Base-by-base conservation (phyloP, 2,113 vertebrate genomes). In the Harpagus bidentatus region DNA sequence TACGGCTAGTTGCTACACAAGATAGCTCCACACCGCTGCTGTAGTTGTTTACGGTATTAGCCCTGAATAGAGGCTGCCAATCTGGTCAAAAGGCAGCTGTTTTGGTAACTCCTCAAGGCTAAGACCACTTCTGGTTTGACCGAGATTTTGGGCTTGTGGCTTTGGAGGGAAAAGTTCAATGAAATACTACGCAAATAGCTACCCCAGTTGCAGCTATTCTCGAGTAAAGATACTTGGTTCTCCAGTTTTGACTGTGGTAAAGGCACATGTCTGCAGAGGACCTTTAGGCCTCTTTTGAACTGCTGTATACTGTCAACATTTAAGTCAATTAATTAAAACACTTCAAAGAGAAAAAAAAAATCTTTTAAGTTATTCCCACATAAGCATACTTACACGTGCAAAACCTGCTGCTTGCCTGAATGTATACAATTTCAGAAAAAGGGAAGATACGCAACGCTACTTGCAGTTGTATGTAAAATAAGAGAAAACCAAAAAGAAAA, bases 1-100 rank as follows among this genome's bases (percentile, higher is more conserved):
- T 4, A 21, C 0, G 0, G 16, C 4, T 12, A 45, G 61, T 11
- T 74, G 52, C n/a, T 40, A 42, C 32, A 19, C 45, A 59, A 8
- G 55, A 29, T 7, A 58, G 17, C 8, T 5, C 62, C 52, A 28
- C 28, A 23, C 5, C 36, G 6, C 34, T 36, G 50, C 88, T 79
- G 69, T 0, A 58, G 82, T 4, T 32, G 6, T 16, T 84, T 50
- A 36, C 36, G 74, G 40, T 7, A 36, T 15, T 50, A 48, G n/a
- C 52, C 55, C 79, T 10, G 23, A 83, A n/a, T 1, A 73, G 36
- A 45, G 15, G 18, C 40, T 80, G 86, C 34, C 71, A 48, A 4
- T 3, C n/a, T 17, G 40, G 36, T 6, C 63, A 56, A 66, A 92
- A 88, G n/a, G 61, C 70, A 93, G 66, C 29, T 71, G 29, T 19